phyloP scores from a whole-genome alignment of 1,140 invertebrate species.

The Drosophila willistoni region DNA sequence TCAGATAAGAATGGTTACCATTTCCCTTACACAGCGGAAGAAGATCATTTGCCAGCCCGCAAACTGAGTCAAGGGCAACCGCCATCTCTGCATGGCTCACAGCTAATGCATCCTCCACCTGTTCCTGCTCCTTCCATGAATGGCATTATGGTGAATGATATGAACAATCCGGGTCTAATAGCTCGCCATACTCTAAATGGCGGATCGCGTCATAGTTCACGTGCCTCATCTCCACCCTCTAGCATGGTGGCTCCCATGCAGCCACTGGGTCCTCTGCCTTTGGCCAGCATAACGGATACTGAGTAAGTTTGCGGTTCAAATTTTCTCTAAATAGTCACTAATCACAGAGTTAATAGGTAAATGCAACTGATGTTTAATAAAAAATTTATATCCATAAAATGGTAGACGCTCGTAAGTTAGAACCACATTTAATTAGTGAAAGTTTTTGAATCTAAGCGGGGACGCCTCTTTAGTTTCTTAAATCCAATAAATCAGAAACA shows the following conservation, averaged over 20 bases:
- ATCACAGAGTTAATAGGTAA: background rate
- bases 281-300: conserved; percentile 86
- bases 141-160: conserved; percentile 83
- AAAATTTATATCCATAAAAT: background rate
- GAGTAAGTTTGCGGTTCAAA: conserved; percentile 83
- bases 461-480: no score
- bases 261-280: conserved; percentile 85
- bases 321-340: background rate
- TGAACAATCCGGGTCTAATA: conserved; percentile 84
- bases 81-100: conserved; percentile 78
- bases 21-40: conserved; percentile 88
- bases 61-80: conserved; percentile 77
- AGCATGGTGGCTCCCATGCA: conserved; percentile 83
- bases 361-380: background rate
- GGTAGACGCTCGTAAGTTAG: no score
- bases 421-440: no score
- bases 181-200: conserved; percentile 82
- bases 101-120: conserved; percentile 58
- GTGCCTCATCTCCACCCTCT: conserved; percentile 73
- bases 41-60: conserved; percentile 84
- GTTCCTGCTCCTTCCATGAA: conserved; percentile 16
- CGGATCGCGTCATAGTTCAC: conserved; percentile 80
- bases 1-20: conserved; percentile 91
- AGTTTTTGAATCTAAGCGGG: no score
- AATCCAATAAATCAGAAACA: no score